Percentiles rank a stretch among this genome's conserved stretches.
These are phyloP conservation scores for Falco concolor DNA, from an alignment of 2,797 vertebrate species.

Conservation along the genomic window DNA sequence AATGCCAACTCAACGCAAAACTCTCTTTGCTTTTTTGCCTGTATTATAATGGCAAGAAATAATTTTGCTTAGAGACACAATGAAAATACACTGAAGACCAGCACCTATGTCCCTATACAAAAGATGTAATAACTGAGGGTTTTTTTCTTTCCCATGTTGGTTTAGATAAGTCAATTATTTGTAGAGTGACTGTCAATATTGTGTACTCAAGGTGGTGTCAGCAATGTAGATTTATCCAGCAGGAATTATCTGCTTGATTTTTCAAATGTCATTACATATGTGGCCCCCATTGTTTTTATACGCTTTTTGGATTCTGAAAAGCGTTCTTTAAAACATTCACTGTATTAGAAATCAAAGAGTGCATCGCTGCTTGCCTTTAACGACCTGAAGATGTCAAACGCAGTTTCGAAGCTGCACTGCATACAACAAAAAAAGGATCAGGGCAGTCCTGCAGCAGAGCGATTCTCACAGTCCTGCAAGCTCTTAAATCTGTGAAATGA, in stretches of 20 bases:
- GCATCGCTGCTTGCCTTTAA: background rate
- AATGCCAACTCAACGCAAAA: slow-evolving; percentile 46
- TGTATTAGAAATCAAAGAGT: background rate
- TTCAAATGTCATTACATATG: background rate
- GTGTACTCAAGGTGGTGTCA: background rate
- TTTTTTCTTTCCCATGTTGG: background rate
- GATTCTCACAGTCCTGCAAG: background rate
- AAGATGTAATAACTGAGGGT: background rate
- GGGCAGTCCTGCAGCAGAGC: background rate
- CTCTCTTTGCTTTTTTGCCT: slow-evolving; percentile 34
- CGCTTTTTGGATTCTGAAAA: background rate
- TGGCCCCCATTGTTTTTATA: background rate
- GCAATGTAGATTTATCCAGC: background rate
- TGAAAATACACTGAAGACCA: background rate
- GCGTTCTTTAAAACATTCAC: background rate
- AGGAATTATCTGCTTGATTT: background rate
- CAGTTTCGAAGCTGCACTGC: background rate
- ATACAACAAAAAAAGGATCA: background rate
- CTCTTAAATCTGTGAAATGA: background rate
- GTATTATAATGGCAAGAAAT: slow-evolving; percentile 31
- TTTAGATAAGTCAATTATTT: background rate
- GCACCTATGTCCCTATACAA: background rate
- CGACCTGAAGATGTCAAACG: background rate
- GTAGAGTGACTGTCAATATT: background rate
- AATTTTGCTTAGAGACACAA: background rate